Evolutionary conservation across 2,888 invertebrate genomes (phyloP).

Genomic region (Chydorus sphaericus): DNA sequence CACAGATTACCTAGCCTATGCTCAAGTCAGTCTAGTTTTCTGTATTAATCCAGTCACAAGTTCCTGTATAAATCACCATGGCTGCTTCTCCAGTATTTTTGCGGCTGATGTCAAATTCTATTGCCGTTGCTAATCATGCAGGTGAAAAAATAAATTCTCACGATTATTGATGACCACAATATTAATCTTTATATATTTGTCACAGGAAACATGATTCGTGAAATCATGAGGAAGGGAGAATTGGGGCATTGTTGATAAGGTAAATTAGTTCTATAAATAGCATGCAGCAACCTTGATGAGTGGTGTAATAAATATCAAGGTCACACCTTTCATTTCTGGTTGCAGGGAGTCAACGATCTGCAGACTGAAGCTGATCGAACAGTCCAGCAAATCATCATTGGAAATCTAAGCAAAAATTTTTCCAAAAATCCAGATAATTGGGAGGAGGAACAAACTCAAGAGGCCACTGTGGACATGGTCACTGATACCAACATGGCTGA

Average conservation of each 20-base stretch:
- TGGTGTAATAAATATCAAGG: too few species aligned
- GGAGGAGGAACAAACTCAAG: constrained; percentile 55
- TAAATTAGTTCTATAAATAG: too few species aligned
- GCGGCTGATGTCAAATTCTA: constrained; percentile 61
- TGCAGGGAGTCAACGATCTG: constrained; percentile 82
- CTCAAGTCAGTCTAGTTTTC: too few species aligned
- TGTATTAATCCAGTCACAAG: too few species aligned
- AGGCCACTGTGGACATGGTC: constrained; percentile 51
- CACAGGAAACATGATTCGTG: constrained; percentile 76
- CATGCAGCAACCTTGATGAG: too few species aligned
- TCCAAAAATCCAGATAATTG: constrained; percentile 73
- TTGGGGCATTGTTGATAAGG: constrained; percentile 86
- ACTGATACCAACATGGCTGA: constrained; percentile 52
- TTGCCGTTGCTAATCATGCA: constrained; percentile 63
- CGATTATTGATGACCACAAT: too few species aligned
- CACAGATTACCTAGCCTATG: too few species aligned
- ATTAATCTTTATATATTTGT: too few species aligned
- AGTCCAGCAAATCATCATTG: constrained; percentile 83
- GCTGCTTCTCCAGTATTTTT: constrained; percentile 44
- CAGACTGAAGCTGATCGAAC: constrained; percentile 97
- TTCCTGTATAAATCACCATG: too few species aligned
- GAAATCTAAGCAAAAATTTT: constrained; percentile 68
- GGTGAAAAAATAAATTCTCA: too few species aligned
- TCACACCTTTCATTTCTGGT: too few species aligned
- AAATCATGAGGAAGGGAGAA: constrained; percentile 77